Base-by-base conservation (phyloP, 2,797 vertebrate species). In the Darevskia nairensis region DNA sequence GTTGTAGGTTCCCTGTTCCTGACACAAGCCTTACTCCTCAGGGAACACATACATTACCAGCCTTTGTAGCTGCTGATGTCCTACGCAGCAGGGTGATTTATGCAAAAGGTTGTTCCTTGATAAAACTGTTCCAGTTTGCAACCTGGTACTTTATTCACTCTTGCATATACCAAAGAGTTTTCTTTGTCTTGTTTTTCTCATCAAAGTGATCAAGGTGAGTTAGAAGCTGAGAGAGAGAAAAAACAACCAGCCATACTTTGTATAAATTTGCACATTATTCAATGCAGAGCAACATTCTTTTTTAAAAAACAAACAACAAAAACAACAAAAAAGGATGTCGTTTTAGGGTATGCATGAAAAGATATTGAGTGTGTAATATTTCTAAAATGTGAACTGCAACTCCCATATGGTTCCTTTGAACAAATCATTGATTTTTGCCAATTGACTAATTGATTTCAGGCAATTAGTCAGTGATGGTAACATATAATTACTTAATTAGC, bases 401-500 rank as follows among this genome's bases (percentile, higher is more conserved):
- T 88, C 82, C 32, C 79, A 19, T 84, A 2, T 46, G 86, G 17
- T 6, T 88, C 76, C 90, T 91, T 71, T 74, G 89, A 89, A 79
- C 0, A 64, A 74, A 55, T 89, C 69, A 89, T 35, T 89, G 82
- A 84, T 88, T 93, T 92, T 92, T 91, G 55, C 17, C 74, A 86
- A 66, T 0, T 0, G 82, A 61, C 4, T 94, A 91, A 93, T 88
- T 92, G 75, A 89, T 95, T 95, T 93, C 91, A 91, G 76, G 66
- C 69, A 93, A 88, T 94, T 95, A 94, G 87, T 88, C 72, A 50
- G 50, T 92, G 71, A 85, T 89, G 84, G 2, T 89, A 95, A 90
- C 27, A 89, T 41, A 84, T 39, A 93, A 92, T 39, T 85, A 92
- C 83, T 79, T 91, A 93, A 94, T 95, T 91, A 91, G 66, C 6